These are phyloP conservation scores for Aleiodes testaceus DNA, from an alignment of 2,888 invertebrate genomes.

Conservation along the genomic window DNA sequence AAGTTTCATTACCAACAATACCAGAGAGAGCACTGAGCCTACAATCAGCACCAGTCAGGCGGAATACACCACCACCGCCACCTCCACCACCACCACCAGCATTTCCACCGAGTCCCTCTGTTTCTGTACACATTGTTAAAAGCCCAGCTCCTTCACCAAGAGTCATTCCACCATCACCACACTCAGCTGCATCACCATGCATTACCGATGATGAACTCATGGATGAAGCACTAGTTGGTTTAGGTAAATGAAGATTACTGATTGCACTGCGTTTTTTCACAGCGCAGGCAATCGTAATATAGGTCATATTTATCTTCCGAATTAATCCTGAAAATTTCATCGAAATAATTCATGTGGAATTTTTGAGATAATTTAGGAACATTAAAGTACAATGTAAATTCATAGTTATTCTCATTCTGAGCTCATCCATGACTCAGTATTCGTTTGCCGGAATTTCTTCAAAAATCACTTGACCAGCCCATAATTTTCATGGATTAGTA, in stretches of 20 bases:
- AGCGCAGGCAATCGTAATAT: conserved; percentile 41
- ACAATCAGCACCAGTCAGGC: conserved; percentile 70
- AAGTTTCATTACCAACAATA: conserved; percentile 70
- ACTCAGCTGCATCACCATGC: conserved; percentile 84
- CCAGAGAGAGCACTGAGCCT: conserved; percentile 76
- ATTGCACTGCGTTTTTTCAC: conserved; percentile 53
- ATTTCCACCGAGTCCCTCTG: conserved; percentile 79
- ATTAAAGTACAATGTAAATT: no score
- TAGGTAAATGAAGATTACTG: conserved; percentile 79
- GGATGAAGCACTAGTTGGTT: conserved; percentile 89
- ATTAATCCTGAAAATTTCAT: background rate
- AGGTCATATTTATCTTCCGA: background rate
- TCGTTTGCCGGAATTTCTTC: no score
- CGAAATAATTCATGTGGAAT: background rate
- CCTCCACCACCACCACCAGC: conserved; percentile 66
- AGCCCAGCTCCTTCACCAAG: conserved; percentile 84
- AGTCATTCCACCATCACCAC: conserved; percentile 79
- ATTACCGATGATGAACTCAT: conserved; percentile 92
- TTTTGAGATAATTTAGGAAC: no score
- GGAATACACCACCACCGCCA: conserved; percentile 72
- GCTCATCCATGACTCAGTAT: conserved; percentile 7
- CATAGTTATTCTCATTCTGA: background rate
- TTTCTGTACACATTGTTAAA: conserved; percentile 85
- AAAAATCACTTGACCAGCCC: no score
- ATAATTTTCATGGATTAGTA: no score